Conservation (phyloP, 2,888 invertebrate genomes). For the Gastracanthus pulcherrimus region DNA sequence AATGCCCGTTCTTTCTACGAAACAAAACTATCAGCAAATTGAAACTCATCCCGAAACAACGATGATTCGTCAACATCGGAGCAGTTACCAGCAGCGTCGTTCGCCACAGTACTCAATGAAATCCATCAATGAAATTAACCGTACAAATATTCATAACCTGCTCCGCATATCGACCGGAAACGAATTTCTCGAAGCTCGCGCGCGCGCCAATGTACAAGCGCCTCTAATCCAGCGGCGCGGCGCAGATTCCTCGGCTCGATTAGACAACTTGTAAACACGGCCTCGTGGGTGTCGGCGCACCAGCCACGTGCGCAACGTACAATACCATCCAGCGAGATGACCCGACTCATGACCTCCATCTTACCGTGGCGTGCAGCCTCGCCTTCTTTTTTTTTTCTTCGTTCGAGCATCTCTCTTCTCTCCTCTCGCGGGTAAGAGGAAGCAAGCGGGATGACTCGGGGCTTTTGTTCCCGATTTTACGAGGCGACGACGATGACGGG, state of each 20-base stretch:
- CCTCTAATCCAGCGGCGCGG: neutral
- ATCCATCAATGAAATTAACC: neutral
- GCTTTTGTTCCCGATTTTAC: neutral
- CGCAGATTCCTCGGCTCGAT: slow-evolving; percentile 67
- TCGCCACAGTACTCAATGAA: neutral
- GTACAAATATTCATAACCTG: neutral
- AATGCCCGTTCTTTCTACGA: too few relatives aligned
- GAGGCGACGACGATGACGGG: neutral
- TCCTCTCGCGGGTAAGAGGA: neutral
- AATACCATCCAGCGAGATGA: slow-evolving; percentile 16
- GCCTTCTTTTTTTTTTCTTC: slow-evolving; percentile 13
- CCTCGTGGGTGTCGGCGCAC: slow-evolving; percentile 66
- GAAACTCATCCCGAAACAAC: too few relatives aligned
- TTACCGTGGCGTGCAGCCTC: neutral
- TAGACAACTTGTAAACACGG: slow-evolving; percentile 74
- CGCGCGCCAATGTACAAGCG: too few relatives aligned
- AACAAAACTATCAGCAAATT: too few relatives aligned
- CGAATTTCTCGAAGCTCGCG: neutral
- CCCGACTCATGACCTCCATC: slow-evolving; percentile 29
- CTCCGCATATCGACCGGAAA: slow-evolving; percentile 10
- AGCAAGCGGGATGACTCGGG: slow-evolving; percentile 13
- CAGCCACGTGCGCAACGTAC: neutral
- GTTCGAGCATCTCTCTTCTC: too few relatives aligned
- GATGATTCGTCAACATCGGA: too few relatives aligned
- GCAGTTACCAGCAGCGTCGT: too few relatives aligned